Evolutionary conservation across 23 tunicate genomes (phyloP).

Genomic region (Botrylloides violaceus): DNA sequence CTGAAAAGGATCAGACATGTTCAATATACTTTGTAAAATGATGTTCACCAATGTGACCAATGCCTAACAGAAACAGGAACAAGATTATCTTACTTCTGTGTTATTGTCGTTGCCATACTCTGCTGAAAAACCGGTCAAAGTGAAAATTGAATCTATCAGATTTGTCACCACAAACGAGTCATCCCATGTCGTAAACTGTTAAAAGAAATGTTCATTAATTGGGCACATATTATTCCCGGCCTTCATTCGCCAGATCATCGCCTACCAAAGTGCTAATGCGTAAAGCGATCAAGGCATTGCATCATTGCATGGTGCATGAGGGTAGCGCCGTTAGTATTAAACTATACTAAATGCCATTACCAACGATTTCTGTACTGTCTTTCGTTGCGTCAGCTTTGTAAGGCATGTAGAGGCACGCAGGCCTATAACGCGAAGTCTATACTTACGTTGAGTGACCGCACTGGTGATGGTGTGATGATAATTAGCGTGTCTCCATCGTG

Average conservation of each 20-base stretch:
- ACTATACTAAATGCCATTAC: not conserved
- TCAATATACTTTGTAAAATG: not conserved
- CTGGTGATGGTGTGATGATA: conserved; percentile 20
- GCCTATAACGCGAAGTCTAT: not conserved
- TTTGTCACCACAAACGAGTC: not conserved
- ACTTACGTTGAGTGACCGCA: conserved; percentile 14
- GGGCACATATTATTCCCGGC: too few relatives aligned
- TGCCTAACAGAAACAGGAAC: too few relatives aligned
- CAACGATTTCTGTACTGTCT: too few relatives aligned
- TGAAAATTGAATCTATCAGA: not conserved
- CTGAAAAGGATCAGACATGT: not conserved
- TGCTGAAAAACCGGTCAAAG: conserved; percentile 3
- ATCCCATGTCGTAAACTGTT: conserved; percentile 21
- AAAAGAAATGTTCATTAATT: too few relatives aligned
- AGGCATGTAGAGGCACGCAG: not conserved
- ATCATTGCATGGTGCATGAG: not conserved
- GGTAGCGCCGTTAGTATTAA: not conserved
- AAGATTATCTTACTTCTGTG: conserved; percentile 10
- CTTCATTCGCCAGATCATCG: too few relatives aligned
- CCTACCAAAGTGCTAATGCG: too few relatives aligned
- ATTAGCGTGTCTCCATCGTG: conserved; percentile 18
- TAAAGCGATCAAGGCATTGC: too few relatives aligned
- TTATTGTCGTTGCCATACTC: conserved; percentile 1
- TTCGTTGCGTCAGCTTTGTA: too few relatives aligned
- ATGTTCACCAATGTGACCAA: too few relatives aligned